These are phyloP conservation scores for Gymnothorax javanicus DNA, from an alignment of 2,797 vertebrate genomes.

Conservation along the genomic window DNA sequence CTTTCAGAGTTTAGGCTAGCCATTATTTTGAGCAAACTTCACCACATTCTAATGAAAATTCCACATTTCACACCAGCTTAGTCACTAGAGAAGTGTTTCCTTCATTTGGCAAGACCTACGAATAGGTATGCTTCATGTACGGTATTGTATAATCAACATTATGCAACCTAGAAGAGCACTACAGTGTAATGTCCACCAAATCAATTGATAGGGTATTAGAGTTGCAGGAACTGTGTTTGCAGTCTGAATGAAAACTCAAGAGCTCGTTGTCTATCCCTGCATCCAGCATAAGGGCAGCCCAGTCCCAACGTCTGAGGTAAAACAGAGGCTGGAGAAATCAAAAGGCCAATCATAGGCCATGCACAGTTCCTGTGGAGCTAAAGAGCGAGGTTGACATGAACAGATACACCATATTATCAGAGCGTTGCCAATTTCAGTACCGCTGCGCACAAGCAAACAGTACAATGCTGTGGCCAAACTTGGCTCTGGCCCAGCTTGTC, in stretches of 20 bases:
- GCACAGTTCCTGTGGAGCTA: not conserved
- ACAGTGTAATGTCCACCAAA: not conserved
- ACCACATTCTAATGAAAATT: too few relatives aligned
- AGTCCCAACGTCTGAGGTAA: not conserved
- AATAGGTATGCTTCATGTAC: not conserved
- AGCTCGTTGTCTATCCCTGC: not conserved
- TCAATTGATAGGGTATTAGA: not conserved
- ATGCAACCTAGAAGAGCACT: not conserved
- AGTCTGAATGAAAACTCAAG: not conserved
- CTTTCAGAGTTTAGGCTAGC: too few relatives aligned
- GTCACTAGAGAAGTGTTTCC: too few relatives aligned
- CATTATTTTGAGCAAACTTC: too few relatives aligned
- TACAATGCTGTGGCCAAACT: not conserved
- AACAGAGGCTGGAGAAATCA: not conserved
- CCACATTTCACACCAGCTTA: too few relatives aligned
- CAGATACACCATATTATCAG: not conserved
- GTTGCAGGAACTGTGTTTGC: not conserved
- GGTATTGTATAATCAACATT: not conserved
- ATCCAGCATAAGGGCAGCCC: not conserved
- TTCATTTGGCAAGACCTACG: not conserved
- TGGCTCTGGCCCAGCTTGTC: not conserved
- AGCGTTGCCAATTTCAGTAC: not conserved
- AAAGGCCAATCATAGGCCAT: not conserved
- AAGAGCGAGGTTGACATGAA: not conserved
- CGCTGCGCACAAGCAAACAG: not conserved